Evolutionary conservation across 1,140 invertebrate genomes (phyloP).

Genomic region (Sitobion miscanthi): DNA sequence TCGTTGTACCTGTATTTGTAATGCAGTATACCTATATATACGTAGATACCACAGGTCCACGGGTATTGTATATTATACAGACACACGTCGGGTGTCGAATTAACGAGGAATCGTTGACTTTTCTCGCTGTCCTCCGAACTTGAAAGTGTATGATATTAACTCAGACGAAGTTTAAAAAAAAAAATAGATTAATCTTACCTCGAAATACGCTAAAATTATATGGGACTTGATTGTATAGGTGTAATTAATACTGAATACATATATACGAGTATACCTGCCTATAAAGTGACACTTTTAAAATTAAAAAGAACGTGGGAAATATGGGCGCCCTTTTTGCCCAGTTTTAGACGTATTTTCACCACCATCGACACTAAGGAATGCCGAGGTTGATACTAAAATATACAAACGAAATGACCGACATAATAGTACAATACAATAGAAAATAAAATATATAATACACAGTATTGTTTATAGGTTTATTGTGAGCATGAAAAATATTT

Average conservation of each 20-base stretch:
- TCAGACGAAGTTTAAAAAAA: background rate
- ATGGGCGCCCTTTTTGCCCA: background rate
- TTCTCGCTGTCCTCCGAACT: background rate
- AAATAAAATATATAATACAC: background rate
- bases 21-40: background rate
- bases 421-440: background rate
- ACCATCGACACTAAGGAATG: background rate
- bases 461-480: slow-evolving; percentile 21
- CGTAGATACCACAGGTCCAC: too few relatives aligned
- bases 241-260: background rate
- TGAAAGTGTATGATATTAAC: background rate
- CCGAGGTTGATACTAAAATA: background rate
- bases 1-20: background rate
- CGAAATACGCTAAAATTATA: background rate
- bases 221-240: background rate
- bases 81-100: background rate
- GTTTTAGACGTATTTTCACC: background rate
- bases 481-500: background rate
- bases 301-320: background rate
- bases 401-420: slow-evolving; percentile 18
- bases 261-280: background rate
- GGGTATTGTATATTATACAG: background rate
- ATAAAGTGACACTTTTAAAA: background rate
- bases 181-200: background rate
- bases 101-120: background rate